A percentile compares a stretch with the other conserved stretches of the same genome.
Conservation (phyloP, 2,113 vertebrate species). For the Eulemur rufifrons region DNA sequence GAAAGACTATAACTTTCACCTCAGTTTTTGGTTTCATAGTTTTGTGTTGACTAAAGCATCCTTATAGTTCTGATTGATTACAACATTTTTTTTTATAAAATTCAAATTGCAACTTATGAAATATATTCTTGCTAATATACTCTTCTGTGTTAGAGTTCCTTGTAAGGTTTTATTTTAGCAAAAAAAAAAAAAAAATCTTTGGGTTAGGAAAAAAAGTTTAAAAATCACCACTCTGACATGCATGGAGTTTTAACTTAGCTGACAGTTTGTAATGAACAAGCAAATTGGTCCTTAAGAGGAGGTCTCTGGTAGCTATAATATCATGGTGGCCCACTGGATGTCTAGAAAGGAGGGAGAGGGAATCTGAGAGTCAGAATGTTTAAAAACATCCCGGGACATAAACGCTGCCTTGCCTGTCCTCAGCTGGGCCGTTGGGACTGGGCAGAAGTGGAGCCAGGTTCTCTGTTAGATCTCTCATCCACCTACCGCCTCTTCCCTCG, state of each 20-base stretch:
- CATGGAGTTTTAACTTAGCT: no score
- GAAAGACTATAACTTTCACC: background rate
- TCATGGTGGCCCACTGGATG: background rate
- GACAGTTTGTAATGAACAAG: background rate
- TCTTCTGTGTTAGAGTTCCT: background rate
- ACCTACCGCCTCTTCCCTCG: no score
- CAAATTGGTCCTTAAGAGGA: background rate
- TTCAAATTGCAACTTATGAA: no score
- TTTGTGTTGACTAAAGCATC: background rate
- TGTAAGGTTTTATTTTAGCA: background rate
- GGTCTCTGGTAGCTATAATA: rapidly evolving
- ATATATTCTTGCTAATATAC: background rate
- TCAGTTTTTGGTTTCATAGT: background rate
- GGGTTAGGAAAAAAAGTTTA: background rate
- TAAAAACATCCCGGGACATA: background rate
- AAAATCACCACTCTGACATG: background rate
- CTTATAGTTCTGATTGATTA: background rate
- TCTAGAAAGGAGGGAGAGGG: background rate
- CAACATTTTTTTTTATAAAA: background rate
- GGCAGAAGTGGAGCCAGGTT: background rate
- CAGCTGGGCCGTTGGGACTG: background rate
- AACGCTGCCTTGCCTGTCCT: background rate
- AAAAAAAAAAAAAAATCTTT: background rate
- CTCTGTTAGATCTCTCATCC: no score
- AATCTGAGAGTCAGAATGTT: background rate